phyloP scores from a whole-genome alignment of 2,888 invertebrate species.

The Shargacucullia verbasci region DNA sequence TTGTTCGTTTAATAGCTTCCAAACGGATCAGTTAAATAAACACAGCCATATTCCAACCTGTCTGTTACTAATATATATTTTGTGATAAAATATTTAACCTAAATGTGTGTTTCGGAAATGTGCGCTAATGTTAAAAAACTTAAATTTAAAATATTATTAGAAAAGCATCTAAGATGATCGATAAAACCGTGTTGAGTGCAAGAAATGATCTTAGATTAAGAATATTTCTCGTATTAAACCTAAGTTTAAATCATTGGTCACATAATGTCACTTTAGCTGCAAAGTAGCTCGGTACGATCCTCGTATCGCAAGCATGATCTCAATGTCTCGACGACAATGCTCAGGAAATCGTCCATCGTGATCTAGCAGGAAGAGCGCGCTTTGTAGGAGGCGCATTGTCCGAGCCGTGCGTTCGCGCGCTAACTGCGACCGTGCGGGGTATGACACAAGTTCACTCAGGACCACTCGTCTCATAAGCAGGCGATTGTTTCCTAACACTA shows the following conservation, averaged over 20 bases:
- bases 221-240: too few relatives aligned
- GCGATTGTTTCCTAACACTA: constrained; percentile 18
- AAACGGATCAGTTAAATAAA: constrained; percentile 29
- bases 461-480: constrained; percentile 26
- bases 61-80: constrained; percentile 10
- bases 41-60: constrained; percentile 13
- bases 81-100: too few relatives aligned
- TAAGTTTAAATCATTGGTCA: too few relatives aligned
- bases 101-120: constrained; percentile 13
- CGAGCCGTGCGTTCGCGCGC: constrained; percentile 11
- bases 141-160: too few relatives aligned
- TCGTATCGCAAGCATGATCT: constrained; percentile 53
- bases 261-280: neutral
- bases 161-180: too few relatives aligned
- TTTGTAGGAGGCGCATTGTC: constrained; percentile 66
- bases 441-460: constrained; percentile 12
- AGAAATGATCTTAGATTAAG: too few relatives aligned
- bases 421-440: constrained; percentile 6
- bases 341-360: constrained; percentile 81
- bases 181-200: too few relatives aligned
- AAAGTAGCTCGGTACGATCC: constrained; percentile 34
- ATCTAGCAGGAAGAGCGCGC: constrained; percentile 77
- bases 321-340: constrained; percentile 67
- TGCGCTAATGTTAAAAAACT: neutral
- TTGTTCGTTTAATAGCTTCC: constrained; percentile 31